Evolutionary conservation across 1,140 invertebrate genomes (phyloP), one percentile per base, ranked within the genome.

Genomic region (Euwallacea fornicatus): DNA sequence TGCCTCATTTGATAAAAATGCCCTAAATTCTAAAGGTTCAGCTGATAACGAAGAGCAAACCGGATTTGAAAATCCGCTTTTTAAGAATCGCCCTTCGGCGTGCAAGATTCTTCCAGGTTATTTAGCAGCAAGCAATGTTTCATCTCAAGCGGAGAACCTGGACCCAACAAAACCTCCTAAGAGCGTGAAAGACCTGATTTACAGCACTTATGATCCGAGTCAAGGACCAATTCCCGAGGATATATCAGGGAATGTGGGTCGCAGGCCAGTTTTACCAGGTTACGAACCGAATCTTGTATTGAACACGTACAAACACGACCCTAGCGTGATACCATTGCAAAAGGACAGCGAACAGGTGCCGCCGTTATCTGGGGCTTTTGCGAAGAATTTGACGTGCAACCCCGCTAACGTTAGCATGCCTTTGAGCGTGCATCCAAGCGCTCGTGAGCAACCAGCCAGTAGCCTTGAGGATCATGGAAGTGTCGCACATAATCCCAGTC

Each of bases 131-230:
- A 33, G 13, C 53, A 55, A 33, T 4, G 21, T 33, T 33, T 33
- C 21, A 4, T 33, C 15, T 15, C 50, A 64, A 55, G 13, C 21
- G 41, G 69, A 75, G 7, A 66, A n/a, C n/a, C 76, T 71, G 62
- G 54, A 74, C 7, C 75, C 73, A 33, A 33, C 21, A 16, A 58
- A 50, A 42, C 55, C 73, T 13, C 62, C 62, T 2, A 77, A 72
- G 62, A 75, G 50, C 66, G 58, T 77, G 41, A 75, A 74, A 66
- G 76, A 77, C 58, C 67, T 77, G 44, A 75, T 75, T 7, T 76
- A 71, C 50, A 69, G 69, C 15, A 76, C 75, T 33, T 73, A 75
- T 60, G 70, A 76, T 66, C 60, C 62, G 10, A 62, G 42, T 43
- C 44, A 53, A 65, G 61, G 72, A 16, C 63, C 58, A 6, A 11